These are phyloP conservation scores for Eretmochelys imbricata DNA, from an alignment of 2,113 vertebrate species.

Conservation along the genomic window DNA sequence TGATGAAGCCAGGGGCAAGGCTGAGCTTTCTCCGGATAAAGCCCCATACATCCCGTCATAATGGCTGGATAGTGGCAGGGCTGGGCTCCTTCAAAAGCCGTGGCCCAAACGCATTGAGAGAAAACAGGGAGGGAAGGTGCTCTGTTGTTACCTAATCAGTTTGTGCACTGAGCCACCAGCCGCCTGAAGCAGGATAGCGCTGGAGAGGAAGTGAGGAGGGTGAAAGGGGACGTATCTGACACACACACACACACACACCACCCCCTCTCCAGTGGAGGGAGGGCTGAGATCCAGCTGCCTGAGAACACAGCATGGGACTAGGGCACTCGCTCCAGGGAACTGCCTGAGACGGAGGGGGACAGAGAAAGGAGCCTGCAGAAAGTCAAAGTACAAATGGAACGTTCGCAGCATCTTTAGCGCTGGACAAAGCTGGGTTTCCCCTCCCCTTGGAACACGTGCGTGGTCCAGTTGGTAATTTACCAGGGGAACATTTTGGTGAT, in stretches of 20 bases:
- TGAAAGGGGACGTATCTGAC: constrained; percentile 77
- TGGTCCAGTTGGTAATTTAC: no score
- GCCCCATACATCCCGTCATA: constrained; percentile 93
- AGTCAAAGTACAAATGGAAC: neutral
- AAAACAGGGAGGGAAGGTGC: constrained; percentile 89
- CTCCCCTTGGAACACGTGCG: neutral
- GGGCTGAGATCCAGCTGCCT: constrained; percentile 27
- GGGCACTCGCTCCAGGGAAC: constrained; percentile 45
- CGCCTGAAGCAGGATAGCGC: constrained; percentile 85
- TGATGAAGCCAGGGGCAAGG: constrained; percentile 98
- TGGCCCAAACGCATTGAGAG: constrained; percentile 82
- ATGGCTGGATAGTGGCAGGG: constrained; percentile 92
- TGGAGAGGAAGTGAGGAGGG: constrained; percentile 82
- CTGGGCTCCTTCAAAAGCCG: constrained; percentile 90
- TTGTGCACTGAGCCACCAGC: constrained; percentile 95
- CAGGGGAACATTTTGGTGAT: neutral
- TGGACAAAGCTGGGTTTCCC: neutral
- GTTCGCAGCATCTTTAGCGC: no score
- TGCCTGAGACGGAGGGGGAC: neutral
- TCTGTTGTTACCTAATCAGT: constrained; percentile 98
- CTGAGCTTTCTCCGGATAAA: constrained; percentile 93
- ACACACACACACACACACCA: constrained; percentile 6
- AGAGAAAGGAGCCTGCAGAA: neutral
- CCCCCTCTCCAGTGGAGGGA: neutral
- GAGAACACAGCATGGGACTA: neutral